Conservation (phyloP, 2,113 vertebrate species). For the Chloebia gouldiae region DNA sequence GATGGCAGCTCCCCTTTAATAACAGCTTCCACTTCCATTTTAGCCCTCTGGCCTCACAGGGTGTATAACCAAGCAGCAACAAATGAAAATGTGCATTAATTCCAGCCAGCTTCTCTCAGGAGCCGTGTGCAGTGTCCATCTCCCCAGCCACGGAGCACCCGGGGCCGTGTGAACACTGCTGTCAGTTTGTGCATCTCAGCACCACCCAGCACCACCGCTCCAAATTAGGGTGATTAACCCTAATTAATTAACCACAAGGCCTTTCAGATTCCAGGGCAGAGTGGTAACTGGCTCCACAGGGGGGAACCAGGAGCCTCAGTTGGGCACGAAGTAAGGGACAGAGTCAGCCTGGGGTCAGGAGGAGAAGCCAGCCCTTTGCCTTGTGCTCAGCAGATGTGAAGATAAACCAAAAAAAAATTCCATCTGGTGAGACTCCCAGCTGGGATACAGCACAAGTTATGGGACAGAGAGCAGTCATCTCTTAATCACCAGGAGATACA, state of each 20-base stretch:
- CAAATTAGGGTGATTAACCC: neutral
- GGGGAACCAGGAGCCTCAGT: rapidly evolving
- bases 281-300: neutral
- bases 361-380: neutral
- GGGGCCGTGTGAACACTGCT: neutral
- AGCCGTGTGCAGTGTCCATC: neutral
- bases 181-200: neutral
- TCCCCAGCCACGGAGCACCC: neutral
- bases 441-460: neutral
- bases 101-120: neutral
- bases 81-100: neutral
- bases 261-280: neutral
- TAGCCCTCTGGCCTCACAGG: neutral
- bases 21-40: slow-evolving; percentile 3
- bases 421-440: neutral
- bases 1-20: neutral
- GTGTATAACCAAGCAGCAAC: neutral
- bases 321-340: neutral
- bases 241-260: neutral
- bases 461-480: neutral
- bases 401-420: neutral
- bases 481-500: neutral
- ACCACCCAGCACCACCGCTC: neutral
- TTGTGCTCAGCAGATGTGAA: neutral
- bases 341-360: neutral